Conservation (phyloP, 1,140 invertebrate species). For the Drosophila lacteicornis region DNA sequence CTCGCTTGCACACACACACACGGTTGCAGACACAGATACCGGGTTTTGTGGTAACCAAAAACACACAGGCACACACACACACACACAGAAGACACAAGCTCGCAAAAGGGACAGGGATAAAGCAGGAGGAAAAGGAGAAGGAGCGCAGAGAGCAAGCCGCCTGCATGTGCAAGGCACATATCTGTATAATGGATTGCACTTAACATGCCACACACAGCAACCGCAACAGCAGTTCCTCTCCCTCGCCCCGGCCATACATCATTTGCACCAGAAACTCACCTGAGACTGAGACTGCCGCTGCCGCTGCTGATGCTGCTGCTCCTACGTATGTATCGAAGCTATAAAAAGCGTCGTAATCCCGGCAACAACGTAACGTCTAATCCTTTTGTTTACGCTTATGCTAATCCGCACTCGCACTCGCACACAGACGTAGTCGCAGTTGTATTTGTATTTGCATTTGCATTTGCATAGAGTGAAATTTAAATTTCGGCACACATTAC, state of each 20-base stretch:
- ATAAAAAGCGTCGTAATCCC: slow-evolving; percentile 55
- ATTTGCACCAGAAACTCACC: slow-evolving; percentile 69
- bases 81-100: slow-evolving; percentile 12
- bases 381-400: slow-evolving; percentile 80
- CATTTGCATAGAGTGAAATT: slow-evolving; percentile 71
- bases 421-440: slow-evolving; percentile 25
- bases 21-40: slow-evolving; percentile 8
- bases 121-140: neutral
- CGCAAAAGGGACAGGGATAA: slow-evolving; percentile 4
- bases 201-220: slow-evolving; percentile 77
- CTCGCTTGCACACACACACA: slow-evolving; percentile 7
- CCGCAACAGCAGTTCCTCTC: slow-evolving; percentile 58
- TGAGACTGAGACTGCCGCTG: slow-evolving; percentile 29
- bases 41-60: slow-evolving; percentile 55
- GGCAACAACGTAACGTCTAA: slow-evolving; percentile 48
- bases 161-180: slow-evolving; percentile 65
- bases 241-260: slow-evolving; percentile 62
- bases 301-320: slow-evolving; percentile 26
- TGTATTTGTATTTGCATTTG: slow-evolving; percentile 48
- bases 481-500: slow-evolving; percentile 82
- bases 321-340: slow-evolving; percentile 22
- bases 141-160: slow-evolving; percentile 34
- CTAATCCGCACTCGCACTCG: slow-evolving; percentile 53
- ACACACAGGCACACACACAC: slow-evolving; percentile 21
- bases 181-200: slow-evolving; percentile 83